phyloP scores from a whole-genome alignment of 2,113 vertebrate genomes.

The Cryptotis parvus region DNA sequence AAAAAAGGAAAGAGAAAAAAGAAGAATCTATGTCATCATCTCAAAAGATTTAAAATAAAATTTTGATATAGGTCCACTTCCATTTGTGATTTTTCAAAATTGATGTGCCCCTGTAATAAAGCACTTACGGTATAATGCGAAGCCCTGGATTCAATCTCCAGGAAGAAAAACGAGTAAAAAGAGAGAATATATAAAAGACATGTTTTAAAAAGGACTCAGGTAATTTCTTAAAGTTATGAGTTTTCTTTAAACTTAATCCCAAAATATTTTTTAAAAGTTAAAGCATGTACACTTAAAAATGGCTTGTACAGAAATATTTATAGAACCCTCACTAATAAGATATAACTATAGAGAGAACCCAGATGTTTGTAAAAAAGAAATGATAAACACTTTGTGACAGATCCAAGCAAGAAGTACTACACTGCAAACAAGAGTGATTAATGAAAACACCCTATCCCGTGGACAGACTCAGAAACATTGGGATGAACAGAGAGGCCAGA shows the following conservation, averaged over 20 bases:
- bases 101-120: no score
- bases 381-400: background rate
- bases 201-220: no score
- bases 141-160: no score
- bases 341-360: background rate
- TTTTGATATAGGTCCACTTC: no score
- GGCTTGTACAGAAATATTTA: background rate
- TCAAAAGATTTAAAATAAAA: no score
- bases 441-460: background rate
- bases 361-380: constrained; percentile 1
- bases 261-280: background rate
- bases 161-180: no score
- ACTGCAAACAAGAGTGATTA: background rate
- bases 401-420: background rate
- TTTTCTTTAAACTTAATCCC: no score
- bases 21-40: background rate
- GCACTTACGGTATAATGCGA: no score
- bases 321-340: background rate
- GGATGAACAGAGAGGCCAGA: background rate
- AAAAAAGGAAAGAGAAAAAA: no score
- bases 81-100: no score
- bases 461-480: background rate
- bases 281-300: background rate
- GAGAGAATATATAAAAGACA: no score
- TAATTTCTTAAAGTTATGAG: no score